A percentile compares a stretch with the other conserved stretches of the same genome.
phyloP scores from a whole-genome alignment of 2,113 vertebrate species.

The Vireo altiloquus region DNA sequence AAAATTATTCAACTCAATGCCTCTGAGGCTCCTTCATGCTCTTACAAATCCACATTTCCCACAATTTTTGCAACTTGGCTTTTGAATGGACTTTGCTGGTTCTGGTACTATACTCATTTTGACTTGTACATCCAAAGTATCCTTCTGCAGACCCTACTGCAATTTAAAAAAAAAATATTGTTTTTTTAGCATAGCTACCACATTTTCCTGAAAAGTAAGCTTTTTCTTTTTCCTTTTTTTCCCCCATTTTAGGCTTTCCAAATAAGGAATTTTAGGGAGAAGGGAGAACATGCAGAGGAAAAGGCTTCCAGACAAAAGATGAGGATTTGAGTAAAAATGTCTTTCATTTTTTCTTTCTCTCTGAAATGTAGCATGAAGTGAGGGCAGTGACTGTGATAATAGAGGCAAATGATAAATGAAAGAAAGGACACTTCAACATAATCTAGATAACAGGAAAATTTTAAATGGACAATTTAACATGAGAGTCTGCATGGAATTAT shows the following conservation, averaged over 20 bases:
- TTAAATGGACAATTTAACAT: slow-evolving; percentile 39
- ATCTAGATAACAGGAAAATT: slow-evolving; percentile 42
- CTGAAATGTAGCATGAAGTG: not conserved
- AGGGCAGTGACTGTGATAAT: slow-evolving; percentile 7
- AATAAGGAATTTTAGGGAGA: not conserved
- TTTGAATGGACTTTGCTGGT: not conserved
- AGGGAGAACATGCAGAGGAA: not conserved
- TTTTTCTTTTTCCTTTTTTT: no score
- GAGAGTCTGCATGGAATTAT: slow-evolving; percentile 38
- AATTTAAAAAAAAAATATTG: fast-evolving
- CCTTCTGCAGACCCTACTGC: not conserved
- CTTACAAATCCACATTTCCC: not conserved
- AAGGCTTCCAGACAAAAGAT: not conserved
- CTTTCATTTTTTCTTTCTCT: not conserved
- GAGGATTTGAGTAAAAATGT: not conserved
- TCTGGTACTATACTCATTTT: not conserved
- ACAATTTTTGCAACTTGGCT: not conserved
- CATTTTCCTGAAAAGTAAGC: not conserved
- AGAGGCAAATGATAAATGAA: slow-evolving; percentile 35
- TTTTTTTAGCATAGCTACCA: not conserved
- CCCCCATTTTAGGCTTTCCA: not conserved
- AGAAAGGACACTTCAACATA: slow-evolving; percentile 14
- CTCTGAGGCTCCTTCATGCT: not conserved
- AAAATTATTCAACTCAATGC: not conserved
- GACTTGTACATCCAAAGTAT: not conserved